Evolutionary conservation across 2,888 invertebrate genomes (phyloP), one percentile per base, ranked within the genome.

Genomic region (Quadroppia sp.): DNA sequence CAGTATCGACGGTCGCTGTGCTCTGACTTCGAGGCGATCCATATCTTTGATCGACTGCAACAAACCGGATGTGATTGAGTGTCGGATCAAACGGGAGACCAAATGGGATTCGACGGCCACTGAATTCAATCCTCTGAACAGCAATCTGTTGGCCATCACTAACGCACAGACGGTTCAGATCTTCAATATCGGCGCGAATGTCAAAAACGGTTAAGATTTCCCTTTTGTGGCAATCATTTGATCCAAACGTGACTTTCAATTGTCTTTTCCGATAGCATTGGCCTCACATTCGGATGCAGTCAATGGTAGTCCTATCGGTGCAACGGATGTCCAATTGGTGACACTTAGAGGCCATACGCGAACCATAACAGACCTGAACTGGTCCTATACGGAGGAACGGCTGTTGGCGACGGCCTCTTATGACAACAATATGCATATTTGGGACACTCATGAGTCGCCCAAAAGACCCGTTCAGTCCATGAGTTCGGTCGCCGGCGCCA

Each of bases 81-180:
- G 88, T 77, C 91, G 91, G 80, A 90, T 91, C 80, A 89, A 90
- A 36, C 86, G 93, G 25, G 91, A 93, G 80, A 94, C 93, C 81
- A 94, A 95, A 84, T 94, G 94, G 83, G 94, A 95, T 82, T 92
- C 94, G 0, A 90, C 91, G 4, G 90, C 91, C 17, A 92, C 94
- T 0, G 94, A 94, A 84, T 95, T 94, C 90, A 94, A 92, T 81
- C 92, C 91, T 71, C 79, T 81, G 59, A 74, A 79, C 28, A 75
- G 75, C n/a, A 77, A 79, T 71, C 85, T 90, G 40, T 93, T 93
- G 83, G 93, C 93, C 64, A 90, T 94, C 79, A 92, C 94, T 76
- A 69, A 72, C 48, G 59, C 73, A 23, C 73, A 76, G 48, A 73
- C 59, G 6, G 71, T 76, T 50, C 72, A 76, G 40, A 71, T 76